Evolutionary conservation across 2,888 invertebrate species (phyloP), one percentile per base, ranked within the genome.

Genomic region (Sarcophaga subvicina): DNA sequence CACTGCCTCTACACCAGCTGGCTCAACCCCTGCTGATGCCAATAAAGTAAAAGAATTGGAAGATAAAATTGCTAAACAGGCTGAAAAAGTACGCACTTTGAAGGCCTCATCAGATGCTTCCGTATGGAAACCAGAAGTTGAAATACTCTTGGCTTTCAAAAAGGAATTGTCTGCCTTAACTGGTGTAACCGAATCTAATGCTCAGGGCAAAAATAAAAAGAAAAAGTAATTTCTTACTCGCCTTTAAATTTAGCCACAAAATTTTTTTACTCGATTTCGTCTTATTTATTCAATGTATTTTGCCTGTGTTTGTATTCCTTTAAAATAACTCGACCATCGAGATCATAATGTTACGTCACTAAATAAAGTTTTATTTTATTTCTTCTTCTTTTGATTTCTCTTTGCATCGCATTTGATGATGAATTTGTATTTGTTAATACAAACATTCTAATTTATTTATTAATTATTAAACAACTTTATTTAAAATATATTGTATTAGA

Each of bases 121-220:
- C 0, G 95, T 95, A 0, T 96, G 98, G 95, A 96, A 97, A 90
- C 96, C 96, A 0, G 96, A 97, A 93, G 97, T 98, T 0, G 95
- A 95, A 11, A 94, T 94, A 69, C 94, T 98, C 17, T 92, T 98
- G 25, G 94, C 95, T 69, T 93, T 98, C 79, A 98, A 98, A 93
- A 95, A 95, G 88, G 95, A 96, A 89, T 94, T 97, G 60, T 91
- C 94, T 2, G 70, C 90, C 12, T 87, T 93, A 17, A 91, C 91
- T 60, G 93, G 93, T 8, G 67, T 76, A n/a, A 88, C 92, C 10
- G 66, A 89, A 5, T 78, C 89, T 2, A 86, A 88, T 66, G 79
- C 89, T 10, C 91, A 91, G 75, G 90, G 90, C 71, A 93, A 92
- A 84, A 91, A 90, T 75, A 93, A 92, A 88, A 93, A 93, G 88